Base-by-base conservation (phyloP, 2,888 invertebrate genomes). In the Dryobota labecula region DNA sequence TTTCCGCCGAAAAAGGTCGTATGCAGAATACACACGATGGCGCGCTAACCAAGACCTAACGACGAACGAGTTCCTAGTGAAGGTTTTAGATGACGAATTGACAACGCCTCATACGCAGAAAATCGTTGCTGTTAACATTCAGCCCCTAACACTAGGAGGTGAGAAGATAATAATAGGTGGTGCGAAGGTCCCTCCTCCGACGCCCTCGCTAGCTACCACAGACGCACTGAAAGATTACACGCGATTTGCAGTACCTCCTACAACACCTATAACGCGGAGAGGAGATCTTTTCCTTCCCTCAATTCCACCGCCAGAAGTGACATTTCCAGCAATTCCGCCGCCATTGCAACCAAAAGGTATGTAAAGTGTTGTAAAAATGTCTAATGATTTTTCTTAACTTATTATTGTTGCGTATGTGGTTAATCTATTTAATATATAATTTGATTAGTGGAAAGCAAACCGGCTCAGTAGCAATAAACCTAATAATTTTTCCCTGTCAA, bases 11-110 rank as follows among this genome's bases (percentile, higher is more conserved):
- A 95, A 94, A 89, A 92, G 95, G 80, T 91, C 92, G 45, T 80
- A 84, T 11, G 70, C 81, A 70, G 94, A 95, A 71, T 96, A 96
- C 62, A 95, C 94, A 20, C 90, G 96, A 80, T 96, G 95, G 95
- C 88, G 86, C 71, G 86, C 90, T 41, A 92, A 92, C 80, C 71
- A 86, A 78, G 91, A 90, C 30, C 38, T 51, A 66, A 90, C 91
- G 2, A 91, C 93, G 57, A 89, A 89, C 70, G 93, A 95, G 79
- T 96, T 96, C 76, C 87, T 96, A 76, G 94, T 96, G n/a, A 94
- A 95, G 88, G 92, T 96, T 76, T 91, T 95, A 71, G 96, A 96
- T 75, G 96, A 96, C 47, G 94, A 94, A 43, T 54, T 92, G 53
- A 80, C 91, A 61, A 89, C 92, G 47, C 67, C 89, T 18, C 88